Conservation (phyloP, 2,888 invertebrate species). For the Galeruca laticollis region DNA sequence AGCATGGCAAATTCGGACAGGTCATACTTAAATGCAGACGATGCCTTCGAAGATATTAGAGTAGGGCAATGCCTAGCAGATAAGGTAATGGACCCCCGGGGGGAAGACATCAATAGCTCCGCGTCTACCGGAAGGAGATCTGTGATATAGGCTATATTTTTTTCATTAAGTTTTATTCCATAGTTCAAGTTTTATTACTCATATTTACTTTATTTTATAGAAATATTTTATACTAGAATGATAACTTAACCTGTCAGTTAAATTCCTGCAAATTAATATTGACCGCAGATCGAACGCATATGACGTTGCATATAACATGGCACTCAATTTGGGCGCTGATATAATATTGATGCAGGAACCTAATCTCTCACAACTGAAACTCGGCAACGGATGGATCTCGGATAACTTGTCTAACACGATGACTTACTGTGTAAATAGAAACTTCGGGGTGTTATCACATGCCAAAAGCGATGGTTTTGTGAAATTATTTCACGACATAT, state of each 20-base stretch:
- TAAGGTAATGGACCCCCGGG: neutral
- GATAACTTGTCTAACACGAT: neutral
- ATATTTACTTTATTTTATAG: slow-evolving; percentile 1
- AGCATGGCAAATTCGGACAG: neutral
- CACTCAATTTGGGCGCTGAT: slow-evolving; percentile 8
- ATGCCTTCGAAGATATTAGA: slow-evolving; percentile 2
- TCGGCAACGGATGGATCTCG: slow-evolving; percentile 1
- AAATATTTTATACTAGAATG: too few relatives aligned
- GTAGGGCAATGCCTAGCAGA: slow-evolving; percentile 6
- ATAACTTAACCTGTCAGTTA: slow-evolving; percentile 2
- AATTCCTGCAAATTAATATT: slow-evolving; percentile 27
- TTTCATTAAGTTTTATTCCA: slow-evolving; percentile 1
- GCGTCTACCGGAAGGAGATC: neutral
- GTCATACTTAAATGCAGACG: slow-evolving; percentile 8
- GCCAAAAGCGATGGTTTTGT: neutral
- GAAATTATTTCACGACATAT: neutral
- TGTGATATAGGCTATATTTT: neutral
- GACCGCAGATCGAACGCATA: slow-evolving; percentile 25
- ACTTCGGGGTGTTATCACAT: slow-evolving; percentile 12
- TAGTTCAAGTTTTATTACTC: neutral
- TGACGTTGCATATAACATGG: slow-evolving; percentile 9
- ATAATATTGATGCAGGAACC: slow-evolving; percentile 31
- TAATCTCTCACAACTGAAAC: neutral
- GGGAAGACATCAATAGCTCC: neutral
- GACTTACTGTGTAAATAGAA: neutral